Conservation (phyloP, 2,888 invertebrate species). For the Cryptocephalus moraei region DNA sequence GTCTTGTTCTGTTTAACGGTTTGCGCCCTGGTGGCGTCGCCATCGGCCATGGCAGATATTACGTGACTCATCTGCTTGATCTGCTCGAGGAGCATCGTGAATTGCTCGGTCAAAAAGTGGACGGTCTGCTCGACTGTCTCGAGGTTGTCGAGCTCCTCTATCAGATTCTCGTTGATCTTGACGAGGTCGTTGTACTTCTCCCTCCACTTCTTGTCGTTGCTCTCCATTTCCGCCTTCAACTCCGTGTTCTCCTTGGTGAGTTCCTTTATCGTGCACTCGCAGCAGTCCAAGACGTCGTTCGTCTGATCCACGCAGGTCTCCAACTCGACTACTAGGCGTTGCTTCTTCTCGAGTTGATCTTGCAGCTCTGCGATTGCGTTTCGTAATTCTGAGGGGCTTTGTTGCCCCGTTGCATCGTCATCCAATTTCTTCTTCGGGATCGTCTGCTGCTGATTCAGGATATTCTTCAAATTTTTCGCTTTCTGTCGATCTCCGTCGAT, state of each 20-base stretch:
- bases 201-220: too few species aligned
- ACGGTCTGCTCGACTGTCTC: too few species aligned
- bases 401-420: too few species aligned
- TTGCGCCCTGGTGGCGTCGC: too few species aligned
- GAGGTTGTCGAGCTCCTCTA: slow-evolving; percentile 2
- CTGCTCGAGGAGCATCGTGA: too few species aligned
- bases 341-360: slow-evolving; percentile 5
- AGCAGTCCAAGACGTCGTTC: slow-evolving; percentile 10
- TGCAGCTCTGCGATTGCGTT: neutral
- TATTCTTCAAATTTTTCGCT: neutral
- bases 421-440: neutral
- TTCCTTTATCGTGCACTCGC: slow-evolving; percentile 10
- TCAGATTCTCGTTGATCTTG: slow-evolving; percentile 2
- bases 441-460: neutral
- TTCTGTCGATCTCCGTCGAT: neutral
- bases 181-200: too few species aligned
- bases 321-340: slow-evolving; percentile 7
- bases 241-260: slow-evolving; percentile 2
- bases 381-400: neutral
- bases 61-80: too few species aligned
- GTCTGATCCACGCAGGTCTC: slow-evolving; percentile 12
- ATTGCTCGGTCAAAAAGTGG: too few species aligned
- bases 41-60: too few species aligned
- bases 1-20: too few species aligned
- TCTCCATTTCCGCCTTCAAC: too few species aligned